Evolutionary conservation across 1,140 invertebrate species (phyloP).

Genomic region (Lysiphlebus fabarum): DNA sequence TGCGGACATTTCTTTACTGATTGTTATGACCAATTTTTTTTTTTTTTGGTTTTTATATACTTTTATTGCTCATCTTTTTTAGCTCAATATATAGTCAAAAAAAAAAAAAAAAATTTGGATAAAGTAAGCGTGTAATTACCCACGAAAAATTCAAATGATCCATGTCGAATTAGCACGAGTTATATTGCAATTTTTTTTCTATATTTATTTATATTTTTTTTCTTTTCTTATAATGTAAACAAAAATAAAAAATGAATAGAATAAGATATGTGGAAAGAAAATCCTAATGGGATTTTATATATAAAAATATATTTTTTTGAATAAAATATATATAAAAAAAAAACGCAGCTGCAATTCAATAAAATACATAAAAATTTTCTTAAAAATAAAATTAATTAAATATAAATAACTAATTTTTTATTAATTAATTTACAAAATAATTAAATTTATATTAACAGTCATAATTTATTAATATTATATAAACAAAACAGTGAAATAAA

Average conservation of each 20-base stretch:
- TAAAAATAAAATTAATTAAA: too few species aligned
- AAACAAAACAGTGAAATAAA: neutral
- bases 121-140: constrained; percentile 49
- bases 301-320: too few species aligned
- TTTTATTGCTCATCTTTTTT: constrained; percentile 28
- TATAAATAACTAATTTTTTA: too few species aligned
- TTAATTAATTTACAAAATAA: too few species aligned
- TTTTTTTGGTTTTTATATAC: constrained; percentile 29
- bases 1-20: too few species aligned
- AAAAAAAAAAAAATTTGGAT: too few species aligned
- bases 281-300: too few species aligned
- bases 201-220: neutral
- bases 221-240: neutral
- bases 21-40: constrained; percentile 13
- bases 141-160: constrained; percentile 16
- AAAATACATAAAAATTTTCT: too few species aligned
- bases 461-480: too few species aligned
- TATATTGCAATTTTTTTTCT: constrained; percentile 3
- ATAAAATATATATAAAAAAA: too few species aligned
- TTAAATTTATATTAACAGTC: too few species aligned
- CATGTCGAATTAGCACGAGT: constrained; percentile 18
- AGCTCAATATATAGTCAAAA: constrained; percentile 13
- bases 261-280: too few species aligned
- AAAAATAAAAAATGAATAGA: neutral
- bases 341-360: neutral